Conservation (phyloP, 2,888 invertebrate species). For the Abrostola tripartita region DNA sequence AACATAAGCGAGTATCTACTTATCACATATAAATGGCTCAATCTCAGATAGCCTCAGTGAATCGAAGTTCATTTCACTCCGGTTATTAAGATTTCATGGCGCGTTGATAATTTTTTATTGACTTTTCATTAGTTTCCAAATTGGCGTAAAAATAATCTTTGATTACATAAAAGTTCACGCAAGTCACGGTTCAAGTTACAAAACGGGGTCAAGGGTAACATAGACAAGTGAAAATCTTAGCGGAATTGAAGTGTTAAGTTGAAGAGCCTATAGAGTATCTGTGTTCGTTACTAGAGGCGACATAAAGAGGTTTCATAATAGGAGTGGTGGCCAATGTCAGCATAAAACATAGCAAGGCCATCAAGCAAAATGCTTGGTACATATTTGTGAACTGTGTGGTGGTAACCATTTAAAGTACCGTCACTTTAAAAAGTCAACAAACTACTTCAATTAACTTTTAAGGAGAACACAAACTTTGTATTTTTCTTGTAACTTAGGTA, state of each 20-base stretch:
- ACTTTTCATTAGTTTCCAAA: conserved; percentile 15
- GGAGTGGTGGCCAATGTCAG: not conserved
- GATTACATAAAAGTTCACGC: conserved; percentile 31
- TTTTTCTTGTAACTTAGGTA: too few species aligned
- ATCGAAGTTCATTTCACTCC: not conserved
- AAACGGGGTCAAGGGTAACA: conserved; percentile 31
- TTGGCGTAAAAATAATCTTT: conserved; percentile 33
- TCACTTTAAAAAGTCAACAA: too few species aligned
- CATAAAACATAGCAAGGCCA: not conserved
- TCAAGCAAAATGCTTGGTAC: too few species aligned
- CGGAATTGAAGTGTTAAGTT: conserved; percentile 2
- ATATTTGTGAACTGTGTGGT: too few species aligned
- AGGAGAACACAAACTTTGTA: too few species aligned
- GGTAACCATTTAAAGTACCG: too few species aligned
- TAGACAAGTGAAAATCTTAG: not conserved
- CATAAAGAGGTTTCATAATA: not conserved
- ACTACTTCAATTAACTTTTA: too few species aligned
- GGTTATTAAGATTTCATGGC: not conserved
- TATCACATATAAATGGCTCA: too few species aligned
- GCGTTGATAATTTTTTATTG: conserved; percentile 11
- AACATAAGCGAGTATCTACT: too few species aligned
- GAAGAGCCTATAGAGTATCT: not conserved
- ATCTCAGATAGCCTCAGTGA: not conserved
- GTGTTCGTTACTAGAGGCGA: not conserved
- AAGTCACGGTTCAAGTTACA: conserved; percentile 32